A percentile compares a stretch with the other conserved stretches of the same genome.
Evolutionary conservation across 2,797 vertebrate species (phyloP).

Genomic region (Leptatherina wallacei): DNA sequence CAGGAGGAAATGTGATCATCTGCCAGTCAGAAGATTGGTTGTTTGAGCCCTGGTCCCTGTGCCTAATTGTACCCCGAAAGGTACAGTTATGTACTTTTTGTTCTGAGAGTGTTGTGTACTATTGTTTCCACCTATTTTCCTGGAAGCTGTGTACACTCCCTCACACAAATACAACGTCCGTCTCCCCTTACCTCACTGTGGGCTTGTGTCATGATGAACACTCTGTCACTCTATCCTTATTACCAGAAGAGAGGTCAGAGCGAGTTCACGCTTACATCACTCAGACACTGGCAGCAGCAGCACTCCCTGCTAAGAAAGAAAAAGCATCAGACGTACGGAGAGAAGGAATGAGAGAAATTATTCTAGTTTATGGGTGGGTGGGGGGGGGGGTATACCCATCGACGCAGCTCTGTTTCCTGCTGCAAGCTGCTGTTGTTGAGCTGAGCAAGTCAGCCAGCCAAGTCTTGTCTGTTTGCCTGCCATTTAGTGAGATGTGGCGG

Average conservation of each 20-base stretch:
- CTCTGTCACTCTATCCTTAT: slow-evolving; percentile 73
- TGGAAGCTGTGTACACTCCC: neutral
- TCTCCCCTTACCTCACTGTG: slow-evolving; percentile 58
- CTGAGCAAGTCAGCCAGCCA: slow-evolving; percentile 59
- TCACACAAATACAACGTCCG: slow-evolving; percentile 17
- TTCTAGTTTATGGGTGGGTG: slow-evolving; percentile 53
- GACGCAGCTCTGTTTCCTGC: slow-evolving; percentile 41
- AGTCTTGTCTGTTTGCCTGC: slow-evolving; percentile 64
- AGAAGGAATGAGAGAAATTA: slow-evolving; percentile 43
- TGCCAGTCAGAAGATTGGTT: too few species aligned
- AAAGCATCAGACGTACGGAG: slow-evolving; percentile 46
- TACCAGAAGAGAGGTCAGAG: slow-evolving; percentile 69
- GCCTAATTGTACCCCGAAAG: too few species aligned
- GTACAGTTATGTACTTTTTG: too few species aligned
- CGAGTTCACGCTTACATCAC: slow-evolving; percentile 76
- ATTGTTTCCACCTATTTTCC: slow-evolving; percentile 35
- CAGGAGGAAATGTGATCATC: too few species aligned
- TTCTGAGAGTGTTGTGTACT: slow-evolving; percentile 1
- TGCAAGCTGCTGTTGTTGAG: slow-evolving; percentile 52
- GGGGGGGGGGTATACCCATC: slow-evolving; percentile 33
- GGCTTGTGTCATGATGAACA: slow-evolving; percentile 65
- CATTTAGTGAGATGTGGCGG: slow-evolving; percentile 57
- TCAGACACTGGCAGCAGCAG: slow-evolving; percentile 61
- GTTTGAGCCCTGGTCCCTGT: too few species aligned
- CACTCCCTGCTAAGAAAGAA: slow-evolving; percentile 55